Base-by-base conservation (phyloP, 2,888 invertebrate genomes). In the Listrodromus nycthemerus region DNA sequence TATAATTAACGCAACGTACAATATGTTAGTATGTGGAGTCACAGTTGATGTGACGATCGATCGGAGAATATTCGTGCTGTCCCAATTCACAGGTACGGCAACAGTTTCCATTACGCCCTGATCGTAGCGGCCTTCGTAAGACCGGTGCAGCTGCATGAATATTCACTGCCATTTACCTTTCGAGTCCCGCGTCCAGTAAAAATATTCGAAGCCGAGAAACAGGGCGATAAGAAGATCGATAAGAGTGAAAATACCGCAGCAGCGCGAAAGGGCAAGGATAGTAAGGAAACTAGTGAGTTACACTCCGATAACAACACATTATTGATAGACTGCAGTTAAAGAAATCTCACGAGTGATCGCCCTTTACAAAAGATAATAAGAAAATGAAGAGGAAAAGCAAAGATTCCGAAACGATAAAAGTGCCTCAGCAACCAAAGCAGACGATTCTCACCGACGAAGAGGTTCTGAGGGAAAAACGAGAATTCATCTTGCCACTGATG, bases 1-100 rank as follows among this genome's bases (percentile, higher is more conserved):
- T 33, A 87, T 92, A 48, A 85, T 91, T 0, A 85, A 89, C 7
- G 87, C 90, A 5, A 90, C 89, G 21, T 90, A 90, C 76, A 71
- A 82, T 24, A 88, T 91, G 91, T 91, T 81, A 81, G 85, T 86
- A 69, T 16, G 13, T 58, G 2, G 16, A 5, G 1, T 30, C 5
- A 4, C 24, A 19, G 21, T 19, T 7, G 3, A 8, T 8, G 10
- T 27, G 21, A n/a, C 37, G 13, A 16, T 37, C 19, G 37, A 37
- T 65, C 16, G 19, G 27, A 21, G 19, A 5, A 7, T 4, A 16
- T 61, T 16, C 16, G 16, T 4, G 27, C 16, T 58, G 13, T 41
- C n/a, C 78, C 65, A 37, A 37, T 58, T 65, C 52, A 24, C 78
- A 92, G 92, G 87, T 92, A 89, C 30, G 90, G 87, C 8, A 85